phyloP scores from a whole-genome alignment of 2,113 vertebrate genomes.

The Lophura nycthemera region DNA sequence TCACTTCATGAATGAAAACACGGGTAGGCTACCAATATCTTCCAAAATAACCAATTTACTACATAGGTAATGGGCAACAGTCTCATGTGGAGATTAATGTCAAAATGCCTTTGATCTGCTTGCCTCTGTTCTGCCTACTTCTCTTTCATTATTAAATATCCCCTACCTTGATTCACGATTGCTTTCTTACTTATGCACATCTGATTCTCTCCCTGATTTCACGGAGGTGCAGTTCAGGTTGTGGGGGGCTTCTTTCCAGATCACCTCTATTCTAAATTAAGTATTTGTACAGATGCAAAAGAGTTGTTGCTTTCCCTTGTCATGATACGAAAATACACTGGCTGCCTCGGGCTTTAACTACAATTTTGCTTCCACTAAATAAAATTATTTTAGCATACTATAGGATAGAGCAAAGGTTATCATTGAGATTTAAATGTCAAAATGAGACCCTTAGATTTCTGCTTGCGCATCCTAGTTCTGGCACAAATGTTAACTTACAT shows the following conservation, averaged over 20 bases:
- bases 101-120: too few species aligned
- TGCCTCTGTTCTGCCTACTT: too few species aligned
- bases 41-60: too few species aligned
- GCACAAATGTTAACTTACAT: not conserved
- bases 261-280: not conserved
- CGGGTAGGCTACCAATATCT: too few species aligned
- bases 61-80: too few species aligned
- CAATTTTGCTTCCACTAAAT: not conserved
- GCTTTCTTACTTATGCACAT: not conserved
- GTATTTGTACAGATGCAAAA: not conserved
- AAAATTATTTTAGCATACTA: not conserved
- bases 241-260: not conserved
- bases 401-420: not conserved
- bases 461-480: not conserved
- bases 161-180: not conserved
- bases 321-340: not conserved
- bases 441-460: not conserved
- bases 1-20: too few species aligned
- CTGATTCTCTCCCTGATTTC: not conserved
- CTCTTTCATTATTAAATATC: not conserved
- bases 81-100: too few species aligned
- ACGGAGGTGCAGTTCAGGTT: accelerated
- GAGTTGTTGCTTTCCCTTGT: not conserved
- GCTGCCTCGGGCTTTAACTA: not conserved
- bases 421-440: not conserved